These are phyloP conservation scores for Argya squamiceps DNA, from an alignment of 2,797 vertebrate genomes.

Conservation along the genomic window DNA sequence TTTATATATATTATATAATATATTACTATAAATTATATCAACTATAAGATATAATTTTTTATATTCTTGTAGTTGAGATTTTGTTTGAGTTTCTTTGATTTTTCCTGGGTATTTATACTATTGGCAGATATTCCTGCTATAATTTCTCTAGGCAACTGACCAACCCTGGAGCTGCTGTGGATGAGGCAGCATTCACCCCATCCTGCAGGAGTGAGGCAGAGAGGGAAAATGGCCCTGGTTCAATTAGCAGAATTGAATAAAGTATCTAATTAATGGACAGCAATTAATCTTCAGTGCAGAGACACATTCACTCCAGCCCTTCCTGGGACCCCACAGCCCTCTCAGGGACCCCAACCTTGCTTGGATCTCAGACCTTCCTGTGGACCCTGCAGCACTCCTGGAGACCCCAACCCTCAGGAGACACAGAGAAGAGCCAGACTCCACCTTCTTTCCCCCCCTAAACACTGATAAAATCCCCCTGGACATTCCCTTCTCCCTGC, in stretches of 20 bases:
- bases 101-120: background rate
- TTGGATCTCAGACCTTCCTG: background rate
- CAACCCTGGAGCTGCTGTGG: accelerated
- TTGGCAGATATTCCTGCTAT: background rate
- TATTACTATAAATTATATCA: background rate
- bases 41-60: background rate
- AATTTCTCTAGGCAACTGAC: background rate
- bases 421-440: background rate
- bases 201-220: background rate
- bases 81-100: background rate
- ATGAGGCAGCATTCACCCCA: background rate
- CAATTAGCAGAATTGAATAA: background rate
- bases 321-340: background rate
- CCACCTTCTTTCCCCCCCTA: background rate
- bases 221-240: accelerated
- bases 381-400: background rate
- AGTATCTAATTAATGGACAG: background rate
- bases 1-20: background rate
- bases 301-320: background rate
- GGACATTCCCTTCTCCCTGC: background rate
- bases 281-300: background rate
- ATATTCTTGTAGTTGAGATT: background rate
- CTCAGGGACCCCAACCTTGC: too few relatives aligned
- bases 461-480: background rate
- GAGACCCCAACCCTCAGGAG: background rate